A percentile compares a stretch with the other conserved stretches of the same genome.
These are phyloP conservation scores for Leptopilina myrica DNA, from an alignment of 2,888 invertebrate species.

Conservation along the genomic window DNA sequence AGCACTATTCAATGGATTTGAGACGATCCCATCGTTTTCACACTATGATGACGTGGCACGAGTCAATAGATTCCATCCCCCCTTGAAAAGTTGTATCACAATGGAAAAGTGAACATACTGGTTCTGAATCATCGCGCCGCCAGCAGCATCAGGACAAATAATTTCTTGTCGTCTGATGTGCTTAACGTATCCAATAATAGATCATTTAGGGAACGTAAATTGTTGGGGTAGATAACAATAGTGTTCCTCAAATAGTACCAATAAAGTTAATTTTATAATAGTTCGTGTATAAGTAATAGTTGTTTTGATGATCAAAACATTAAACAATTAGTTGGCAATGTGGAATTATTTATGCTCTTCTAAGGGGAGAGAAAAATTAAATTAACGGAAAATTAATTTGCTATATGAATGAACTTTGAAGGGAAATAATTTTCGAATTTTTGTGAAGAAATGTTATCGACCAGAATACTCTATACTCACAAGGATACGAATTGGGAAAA, in stretches of 20 bases:
- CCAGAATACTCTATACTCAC: too few relatives aligned
- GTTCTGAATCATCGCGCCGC: conserved; percentile 10
- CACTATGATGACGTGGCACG: conserved; percentile 37
- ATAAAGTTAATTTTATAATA: too few relatives aligned
- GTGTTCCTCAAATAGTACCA: not conserved
- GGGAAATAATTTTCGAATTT: too few relatives aligned
- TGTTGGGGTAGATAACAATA: conserved; percentile 9
- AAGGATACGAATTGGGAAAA: too few relatives aligned
- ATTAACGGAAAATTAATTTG: too few relatives aligned
- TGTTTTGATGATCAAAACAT: too few relatives aligned
- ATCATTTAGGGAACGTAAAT: conserved; percentile 15
- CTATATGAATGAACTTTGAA: too few relatives aligned
- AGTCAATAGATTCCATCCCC: not conserved
- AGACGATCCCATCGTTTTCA: conserved; percentile 20
- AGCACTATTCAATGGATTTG: conserved; percentile 5
- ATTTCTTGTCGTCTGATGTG: conserved; percentile 5
- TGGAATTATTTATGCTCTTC: too few relatives aligned
- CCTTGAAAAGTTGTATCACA: not conserved
- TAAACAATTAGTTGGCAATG: too few relatives aligned
- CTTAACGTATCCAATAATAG: conserved; percentile 26
- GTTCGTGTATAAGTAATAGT: too few relatives aligned
- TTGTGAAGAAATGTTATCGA: too few relatives aligned
- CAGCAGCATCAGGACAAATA: not conserved
- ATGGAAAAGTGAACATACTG: conserved; percentile 23
- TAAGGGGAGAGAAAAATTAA: too few relatives aligned